Evolutionary conservation across 2,888 invertebrate genomes (phyloP), one percentile per base, ranked within the genome.

Genomic region (Apoda limacodes): DNA sequence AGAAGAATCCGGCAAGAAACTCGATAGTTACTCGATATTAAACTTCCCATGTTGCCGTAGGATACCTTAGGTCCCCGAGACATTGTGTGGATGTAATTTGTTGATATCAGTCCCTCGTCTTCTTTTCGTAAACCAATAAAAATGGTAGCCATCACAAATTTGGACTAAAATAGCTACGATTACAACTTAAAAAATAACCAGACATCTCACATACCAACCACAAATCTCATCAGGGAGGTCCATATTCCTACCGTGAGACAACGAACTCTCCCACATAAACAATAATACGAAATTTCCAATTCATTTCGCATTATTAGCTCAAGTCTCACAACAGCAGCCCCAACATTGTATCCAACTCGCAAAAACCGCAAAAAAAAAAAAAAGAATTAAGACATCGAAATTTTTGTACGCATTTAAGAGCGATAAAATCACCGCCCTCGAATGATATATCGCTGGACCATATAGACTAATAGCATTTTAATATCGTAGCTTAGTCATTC

Each of bases 401-500:
- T 68, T 64, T 63, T 61, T 66, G 67, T 64, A 56, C 66, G 62
- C 62, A 64, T 75, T 76, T 71, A 67, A 55, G 48, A 52, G 59
- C 62, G 69, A 70, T 75, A 70, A 69, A 67, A 71, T 71, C 67
- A 59, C 62, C 61, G 64, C 67, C 62, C 56, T 46, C 45, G 50
- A 63, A 71, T 76, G 74, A 76, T 75, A 74, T 74, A 75, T 72
- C 52, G 64, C 53, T 48, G 54, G 49, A 48, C 54, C 61, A 57
- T 64, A 60, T 66, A 61, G 59, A 63, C 72, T 80, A 80, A 80
- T 78, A 74, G 74, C 71, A 48, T 74, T 80, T 75, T 78, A 80
- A 80, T 78, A 68, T 63, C 63, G 48, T 40, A 58, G 56, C 56
- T 75, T 68, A 74, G 66, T 74, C 70, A 75, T 66, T 54, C 43